Evolutionary conservation across 1,140 invertebrate species (phyloP).

Genomic region (Prorops nasuta): DNA sequence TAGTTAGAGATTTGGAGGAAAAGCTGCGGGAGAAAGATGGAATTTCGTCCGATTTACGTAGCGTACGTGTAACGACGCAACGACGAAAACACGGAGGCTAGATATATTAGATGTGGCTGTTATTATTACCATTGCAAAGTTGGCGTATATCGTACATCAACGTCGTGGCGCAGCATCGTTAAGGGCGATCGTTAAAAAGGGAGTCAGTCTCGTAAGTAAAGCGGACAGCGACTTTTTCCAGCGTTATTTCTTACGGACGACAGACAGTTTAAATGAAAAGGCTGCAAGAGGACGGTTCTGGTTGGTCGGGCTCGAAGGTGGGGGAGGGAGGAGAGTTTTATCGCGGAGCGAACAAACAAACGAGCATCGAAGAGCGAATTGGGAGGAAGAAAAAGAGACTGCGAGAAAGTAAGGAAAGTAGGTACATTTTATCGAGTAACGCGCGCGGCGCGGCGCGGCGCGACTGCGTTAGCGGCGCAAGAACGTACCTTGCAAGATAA

Average conservation of each 20-base stretch:
- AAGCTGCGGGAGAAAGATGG: too few species aligned
- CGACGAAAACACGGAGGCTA: too few species aligned
- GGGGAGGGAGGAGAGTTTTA: constrained; percentile 19
- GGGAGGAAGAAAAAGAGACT: background rate
- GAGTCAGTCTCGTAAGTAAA: constrained; percentile 16
- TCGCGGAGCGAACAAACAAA: constrained; percentile 26
- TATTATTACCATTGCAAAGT: constrained; percentile 16
- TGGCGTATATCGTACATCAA: constrained; percentile 10
- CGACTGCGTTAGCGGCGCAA: background rate
- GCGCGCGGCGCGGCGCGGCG: constrained; percentile 11
- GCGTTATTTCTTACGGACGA: constrained; percentile 20
- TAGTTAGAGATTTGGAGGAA: too few species aligned
- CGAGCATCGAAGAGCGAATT: constrained; percentile 8
- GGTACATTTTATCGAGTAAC: constrained; percentile 27
- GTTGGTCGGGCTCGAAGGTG: background rate
- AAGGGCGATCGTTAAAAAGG: constrained; percentile 32
- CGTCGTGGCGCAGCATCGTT: constrained; percentile 22
- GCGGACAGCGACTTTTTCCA: constrained; percentile 21
- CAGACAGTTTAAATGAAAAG: constrained; percentile 27
- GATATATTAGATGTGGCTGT: too few species aligned
- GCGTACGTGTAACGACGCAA: too few species aligned
- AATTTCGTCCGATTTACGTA: too few species aligned
- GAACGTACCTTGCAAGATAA: constrained; percentile 34
- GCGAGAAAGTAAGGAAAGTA: constrained; percentile 33
- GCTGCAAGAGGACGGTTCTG: background rate